Base-by-base conservation (phyloP, 2,797 vertebrate genomes). In the Liparis tanakae region DNA sequence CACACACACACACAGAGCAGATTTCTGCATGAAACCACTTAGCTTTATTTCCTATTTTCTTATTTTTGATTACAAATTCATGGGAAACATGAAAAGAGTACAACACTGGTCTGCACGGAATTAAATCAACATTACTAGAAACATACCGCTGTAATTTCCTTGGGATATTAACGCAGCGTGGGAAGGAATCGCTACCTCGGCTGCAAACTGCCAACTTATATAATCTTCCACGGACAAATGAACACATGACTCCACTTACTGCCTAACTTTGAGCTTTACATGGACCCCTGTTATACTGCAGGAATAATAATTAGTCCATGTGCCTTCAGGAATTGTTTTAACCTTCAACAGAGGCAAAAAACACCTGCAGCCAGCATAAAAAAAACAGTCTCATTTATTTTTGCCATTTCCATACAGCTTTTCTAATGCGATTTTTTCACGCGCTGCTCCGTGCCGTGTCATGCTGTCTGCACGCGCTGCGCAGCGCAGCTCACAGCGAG, bases 81-180 rank as follows among this genome's bases (percentile, higher is more conserved):
- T 22, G 36, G 10, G 5, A 44, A 70, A 83, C 39, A 50, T 41
- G 33, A 78, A 44, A 70, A 22, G 55, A 69, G 59, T 59, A 67
- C 34, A 71, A 46, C 48, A 57, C 7, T 65, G 25, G 54, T 77
- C 46, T 66, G 68, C 25, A 78, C 57, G 76, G 18, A 76, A 80
- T 67, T 36, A 58, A 76, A 82, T 82, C 39, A 71, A 68, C 39
- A 66, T 68, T n/a, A 57, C 20, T 46, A 67, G 70, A 51, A 58
- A 18, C 44, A 53, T 43, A 18, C 60, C 25, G 34, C 55, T 39
- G 10, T 64, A 46, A 72, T 69, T 76, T 85, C 48, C 33, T 15
- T 4, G 3, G 43, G 30, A 56, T n/a, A 63, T 20, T 36, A 74
- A 72, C 62, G 5, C 36, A 57, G 37, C n/a, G 53, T 64, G 36